Evolutionary conservation across 2,888 invertebrate species (phyloP).

Genomic region (Lepidocyrtinus sp.): DNA sequence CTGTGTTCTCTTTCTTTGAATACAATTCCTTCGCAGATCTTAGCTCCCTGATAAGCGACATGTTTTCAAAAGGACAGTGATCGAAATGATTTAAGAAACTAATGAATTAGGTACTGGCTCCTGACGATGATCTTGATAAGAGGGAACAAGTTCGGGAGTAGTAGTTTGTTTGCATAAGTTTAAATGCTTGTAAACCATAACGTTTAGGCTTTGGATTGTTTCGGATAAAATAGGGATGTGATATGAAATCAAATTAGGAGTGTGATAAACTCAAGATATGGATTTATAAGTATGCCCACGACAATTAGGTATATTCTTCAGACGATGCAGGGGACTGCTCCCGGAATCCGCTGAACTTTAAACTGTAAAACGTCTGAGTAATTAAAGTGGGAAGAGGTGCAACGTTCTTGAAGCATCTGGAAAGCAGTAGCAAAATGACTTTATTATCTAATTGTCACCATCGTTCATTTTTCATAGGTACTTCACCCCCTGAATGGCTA

Average conservation of each 20-base stretch:
- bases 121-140: neutral
- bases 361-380: no score
- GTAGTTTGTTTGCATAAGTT: neutral
- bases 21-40: neutral
- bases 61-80: neutral
- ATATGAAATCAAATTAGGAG: no score
- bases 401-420: neutral
- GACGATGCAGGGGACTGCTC: no score
- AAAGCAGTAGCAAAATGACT: neutral
- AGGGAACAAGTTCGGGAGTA: neutral
- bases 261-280: no score
- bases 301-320: no score
- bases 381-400: no score
- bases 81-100: neutral
- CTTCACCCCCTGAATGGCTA: neutral
- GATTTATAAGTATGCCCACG: no score
- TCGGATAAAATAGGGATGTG: neutral
- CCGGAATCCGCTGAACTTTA: no score
- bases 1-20: neutral
- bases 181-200: neutral
- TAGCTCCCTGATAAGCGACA: neutral
- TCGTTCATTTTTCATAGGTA: constrained; percentile 10
- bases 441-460: constrained; percentile 3
- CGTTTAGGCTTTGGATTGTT: neutral
- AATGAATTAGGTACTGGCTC: neutral